Conservation (phyloP, 2,113 vertebrate genomes). For the Labrus mixtus region DNA sequence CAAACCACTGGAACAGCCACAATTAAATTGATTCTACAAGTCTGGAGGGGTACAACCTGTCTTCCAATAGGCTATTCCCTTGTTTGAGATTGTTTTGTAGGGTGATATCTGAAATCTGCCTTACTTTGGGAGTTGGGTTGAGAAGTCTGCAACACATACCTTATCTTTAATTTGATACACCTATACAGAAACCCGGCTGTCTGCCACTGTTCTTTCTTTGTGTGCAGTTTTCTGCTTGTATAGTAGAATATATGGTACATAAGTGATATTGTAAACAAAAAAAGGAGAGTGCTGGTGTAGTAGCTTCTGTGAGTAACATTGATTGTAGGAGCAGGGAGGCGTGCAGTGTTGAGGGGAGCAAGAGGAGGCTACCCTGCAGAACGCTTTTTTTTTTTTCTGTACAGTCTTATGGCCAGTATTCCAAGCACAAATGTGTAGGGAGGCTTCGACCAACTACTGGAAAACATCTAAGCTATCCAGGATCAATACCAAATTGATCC, state of each 20-base stretch:
- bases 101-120: neutral
- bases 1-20: too few relatives aligned
- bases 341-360: conserved; percentile 58
- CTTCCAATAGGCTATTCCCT: too few relatives aligned
- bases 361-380: conserved; percentile 71
- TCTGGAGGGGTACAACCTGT: too few relatives aligned
- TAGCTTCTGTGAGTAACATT: conserved; percentile 75
- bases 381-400: conserved; percentile 71
- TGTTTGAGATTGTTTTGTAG: neutral
- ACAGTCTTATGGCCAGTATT: conserved; percentile 74
- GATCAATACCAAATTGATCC: conserved; percentile 84
- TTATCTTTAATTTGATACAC: neutral
- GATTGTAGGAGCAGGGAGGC: conserved; percentile 77
- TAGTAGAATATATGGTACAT: conserved; percentile 45
- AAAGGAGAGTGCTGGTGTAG: conserved; percentile 65
- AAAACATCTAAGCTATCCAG: conserved; percentile 82
- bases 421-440: conserved; percentile 78
- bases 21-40: too few relatives aligned
- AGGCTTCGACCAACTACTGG: conserved; percentile 82
- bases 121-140: neutral
- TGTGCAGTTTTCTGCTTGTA: conserved; percentile 42
- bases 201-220: conserved; percentile 28
- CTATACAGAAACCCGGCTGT: neutral
- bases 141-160: neutral
- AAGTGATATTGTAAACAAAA: conserved; percentile 71